Conservation (phyloP, 2,888 invertebrate genomes). For the Entomobrya multifasciata region DNA sequence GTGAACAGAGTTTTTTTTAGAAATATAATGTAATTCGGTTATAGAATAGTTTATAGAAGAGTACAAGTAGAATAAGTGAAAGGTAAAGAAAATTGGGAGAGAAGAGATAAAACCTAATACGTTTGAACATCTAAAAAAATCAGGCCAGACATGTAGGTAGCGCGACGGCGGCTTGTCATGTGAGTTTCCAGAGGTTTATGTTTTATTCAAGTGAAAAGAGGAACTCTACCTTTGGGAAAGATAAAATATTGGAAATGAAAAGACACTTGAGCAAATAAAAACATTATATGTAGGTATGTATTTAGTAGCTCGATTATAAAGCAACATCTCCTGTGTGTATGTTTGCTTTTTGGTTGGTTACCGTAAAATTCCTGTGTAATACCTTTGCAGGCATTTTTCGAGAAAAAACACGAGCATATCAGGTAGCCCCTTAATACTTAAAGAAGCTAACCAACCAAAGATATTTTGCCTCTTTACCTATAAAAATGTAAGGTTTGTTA, state of each 20-base stretch:
- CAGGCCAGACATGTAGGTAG: neutral
- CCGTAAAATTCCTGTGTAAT: neutral
- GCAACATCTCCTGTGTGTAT: too few relatives aligned
- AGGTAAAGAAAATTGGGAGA: neutral
- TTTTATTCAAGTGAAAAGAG: constrained; percentile 45
- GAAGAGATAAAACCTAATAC: neutral
- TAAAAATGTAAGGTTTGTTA: neutral
- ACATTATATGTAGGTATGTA: constrained; percentile 32
- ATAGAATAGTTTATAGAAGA: neutral
- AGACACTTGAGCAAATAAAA: constrained; percentile 36
- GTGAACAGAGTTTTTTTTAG: too few relatives aligned
- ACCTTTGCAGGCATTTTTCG: neutral
- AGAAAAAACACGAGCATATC: neutral
- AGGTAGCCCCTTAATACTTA: neutral
- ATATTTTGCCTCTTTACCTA: neutral
- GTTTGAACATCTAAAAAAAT: neutral
- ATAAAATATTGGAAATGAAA: constrained; percentile 55
- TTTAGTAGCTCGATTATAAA: too few relatives aligned
- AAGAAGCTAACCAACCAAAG: neutral
- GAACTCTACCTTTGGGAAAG: neutral
- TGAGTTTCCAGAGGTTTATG: constrained; percentile 14
- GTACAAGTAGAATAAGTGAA: neutral
- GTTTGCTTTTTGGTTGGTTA: neutral
- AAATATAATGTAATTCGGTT: too few relatives aligned
- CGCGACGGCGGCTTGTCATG: neutral